Base-by-base conservation (phyloP, 2,113 vertebrate genomes). In the Notechis scutatus region DNA sequence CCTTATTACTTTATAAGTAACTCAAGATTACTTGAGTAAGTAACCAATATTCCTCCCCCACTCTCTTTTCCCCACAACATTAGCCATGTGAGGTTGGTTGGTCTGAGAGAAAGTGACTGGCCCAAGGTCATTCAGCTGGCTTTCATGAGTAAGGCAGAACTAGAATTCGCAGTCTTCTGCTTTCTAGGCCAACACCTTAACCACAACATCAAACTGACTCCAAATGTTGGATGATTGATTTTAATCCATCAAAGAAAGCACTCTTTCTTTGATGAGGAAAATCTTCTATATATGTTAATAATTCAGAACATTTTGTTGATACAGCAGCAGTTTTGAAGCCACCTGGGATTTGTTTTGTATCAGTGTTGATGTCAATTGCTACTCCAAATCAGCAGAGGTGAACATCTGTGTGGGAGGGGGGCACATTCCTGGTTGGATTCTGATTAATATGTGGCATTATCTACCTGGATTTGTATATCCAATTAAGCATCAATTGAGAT, bases 401-500 rank as follows among this genome's bases (percentile, higher is more conserved):
- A 64, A 74, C 69, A 42, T 29, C 55, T 29, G 39, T 23, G 26
- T 29, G 56, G 11, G 88, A 24, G 57, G 39, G 15, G 8, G 88
- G 3, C 14, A 59, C n/a, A 85, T 89, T 94, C 94, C 5, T 0
- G 87, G 92, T 86, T 94, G 88, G 86, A 42, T 94, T 94, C 57
- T 92, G 89, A 94, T 74, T 93, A 85, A 87, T 93, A 74, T 89
- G 95, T 0, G 0, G 85, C 91, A 21, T 92, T 96, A 90, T 94
- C 95, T 96, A 92, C 88, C 55, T 93, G 90, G 45, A 96, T 96
- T 95, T 95, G 95, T 92, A 94, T 92, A 87, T 52, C 56, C 81
- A 86, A 88, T 95, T 94, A 94, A 96, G 95, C 74, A 93, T 4
- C 93, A 96, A 95, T 94, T 96, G 94, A 95, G 56, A 95, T 96